A percentile compares a stretch with the other conserved stretches of the same genome.
These are phyloP conservation scores for Drosophila gunungcola DNA, from an alignment of 1,140 invertebrate species.

Conservation along the genomic window DNA sequence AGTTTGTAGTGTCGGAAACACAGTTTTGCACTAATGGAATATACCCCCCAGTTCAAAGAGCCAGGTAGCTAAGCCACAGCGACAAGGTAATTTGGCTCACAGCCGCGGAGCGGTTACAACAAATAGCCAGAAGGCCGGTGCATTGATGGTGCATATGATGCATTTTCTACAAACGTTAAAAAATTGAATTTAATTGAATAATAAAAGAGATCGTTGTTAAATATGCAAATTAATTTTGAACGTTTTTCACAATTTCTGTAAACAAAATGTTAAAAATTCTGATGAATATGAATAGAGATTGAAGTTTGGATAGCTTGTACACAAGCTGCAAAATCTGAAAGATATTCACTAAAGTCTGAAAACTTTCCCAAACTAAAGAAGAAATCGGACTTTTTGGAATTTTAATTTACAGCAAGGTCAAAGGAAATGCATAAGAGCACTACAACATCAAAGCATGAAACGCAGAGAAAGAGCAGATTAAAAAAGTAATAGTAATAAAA, in stretches of 20 bases:
- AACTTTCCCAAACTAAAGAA: not conserved
- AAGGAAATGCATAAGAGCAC: constrained; percentile 1
- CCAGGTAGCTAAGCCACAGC: not conserved
- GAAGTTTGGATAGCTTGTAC: not conserved
- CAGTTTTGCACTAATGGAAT: not conserved
- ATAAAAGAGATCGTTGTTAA: constrained; percentile 18
- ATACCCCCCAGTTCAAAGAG: not conserved
- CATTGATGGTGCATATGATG: constrained; percentile 1
- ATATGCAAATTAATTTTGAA: constrained; percentile 33
- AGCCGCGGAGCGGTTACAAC: not conserved
- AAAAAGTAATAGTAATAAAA: constrained; percentile 20
- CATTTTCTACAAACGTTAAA: constrained; percentile 5
- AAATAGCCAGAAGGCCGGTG: constrained; percentile 3
- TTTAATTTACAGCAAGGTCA: not conserved
- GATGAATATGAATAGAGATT: not conserved
- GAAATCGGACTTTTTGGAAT: not conserved
- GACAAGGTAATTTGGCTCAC: constrained; percentile 7
- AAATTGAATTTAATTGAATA: constrained; percentile 21
- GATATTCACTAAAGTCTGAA: not conserved
- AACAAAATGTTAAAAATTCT: constrained; percentile 14
- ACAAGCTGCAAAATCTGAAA: not conserved
- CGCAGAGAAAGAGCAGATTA: not conserved
- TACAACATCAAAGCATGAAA: constrained; percentile 18
- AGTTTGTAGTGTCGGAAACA: not conserved
- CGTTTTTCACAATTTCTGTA: constrained; percentile 10